Percentiles rank a stretch among this genome's conserved stretches.
Evolutionary conservation across 1,140 invertebrate genomes (phyloP).

Genomic region (Patella vulgata): DNA sequence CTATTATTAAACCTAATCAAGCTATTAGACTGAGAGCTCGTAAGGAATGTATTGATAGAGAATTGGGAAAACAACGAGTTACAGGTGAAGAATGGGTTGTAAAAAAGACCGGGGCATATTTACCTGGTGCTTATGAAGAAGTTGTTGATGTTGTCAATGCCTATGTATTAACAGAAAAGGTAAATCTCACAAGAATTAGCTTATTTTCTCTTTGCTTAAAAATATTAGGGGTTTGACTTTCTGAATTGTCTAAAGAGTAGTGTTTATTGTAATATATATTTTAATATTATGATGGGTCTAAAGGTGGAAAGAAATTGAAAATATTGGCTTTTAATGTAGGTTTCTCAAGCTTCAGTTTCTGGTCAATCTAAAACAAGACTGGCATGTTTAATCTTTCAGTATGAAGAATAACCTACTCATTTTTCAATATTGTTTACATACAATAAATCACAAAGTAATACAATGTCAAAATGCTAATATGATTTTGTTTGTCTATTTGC

Average conservation of each 20-base stretch:
- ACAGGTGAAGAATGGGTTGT: constrained; percentile 71
- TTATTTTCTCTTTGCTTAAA: too few relatives aligned
- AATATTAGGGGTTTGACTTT: too few relatives aligned
- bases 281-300: too few relatives aligned
- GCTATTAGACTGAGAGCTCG: constrained; percentile 67
- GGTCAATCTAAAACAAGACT: too few relatives aligned
- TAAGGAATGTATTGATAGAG: constrained; percentile 67
- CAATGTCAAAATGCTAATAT: background rate
- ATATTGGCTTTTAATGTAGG: too few relatives aligned
- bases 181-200: constrained; percentile 21
- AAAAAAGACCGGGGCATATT: constrained; percentile 69
- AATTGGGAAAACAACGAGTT: constrained; percentile 64
- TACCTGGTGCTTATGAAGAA: constrained; percentile 71
- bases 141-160: constrained; percentile 69
- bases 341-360: too few relatives aligned
- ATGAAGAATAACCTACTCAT: background rate
- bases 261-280: too few relatives aligned
- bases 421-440: background rate
- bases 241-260: too few relatives aligned
- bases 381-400: too few relatives aligned
- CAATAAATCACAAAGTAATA: background rate
- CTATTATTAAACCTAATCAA: constrained; percentile 67
- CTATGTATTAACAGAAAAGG: constrained; percentile 70
- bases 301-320: too few relatives aligned
- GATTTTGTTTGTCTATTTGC: constrained; percentile 16